Conservation (phyloP, 1,140 invertebrate species). For the Ceratitis capitata region DNA sequence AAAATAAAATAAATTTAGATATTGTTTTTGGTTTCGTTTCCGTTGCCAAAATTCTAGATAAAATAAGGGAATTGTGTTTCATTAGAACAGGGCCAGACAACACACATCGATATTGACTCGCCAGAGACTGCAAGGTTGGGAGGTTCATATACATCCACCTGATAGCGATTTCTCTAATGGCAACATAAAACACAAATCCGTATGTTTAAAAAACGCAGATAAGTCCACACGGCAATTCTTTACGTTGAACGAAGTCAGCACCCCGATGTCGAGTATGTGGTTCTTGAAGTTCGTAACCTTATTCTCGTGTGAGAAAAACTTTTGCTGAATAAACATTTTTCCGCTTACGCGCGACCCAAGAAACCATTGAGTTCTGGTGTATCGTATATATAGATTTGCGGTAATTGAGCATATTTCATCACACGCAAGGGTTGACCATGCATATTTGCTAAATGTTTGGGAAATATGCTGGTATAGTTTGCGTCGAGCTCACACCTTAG, state of each 20-base stretch:
- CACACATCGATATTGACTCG: too few relatives aligned
- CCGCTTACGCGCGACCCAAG: neutral
- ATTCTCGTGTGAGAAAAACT: neutral
- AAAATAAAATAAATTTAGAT: too few relatives aligned
- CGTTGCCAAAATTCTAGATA: too few relatives aligned
- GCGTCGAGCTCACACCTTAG: neutral
- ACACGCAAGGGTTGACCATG: neutral
- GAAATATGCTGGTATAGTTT: neutral
- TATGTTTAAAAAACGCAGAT: too few relatives aligned
- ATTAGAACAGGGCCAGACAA: too few relatives aligned
- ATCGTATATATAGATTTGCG: neutral
- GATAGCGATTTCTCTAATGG: neutral
- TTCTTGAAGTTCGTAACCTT: neutral
- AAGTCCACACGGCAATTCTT: too few relatives aligned
- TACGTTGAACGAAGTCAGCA: neutral
- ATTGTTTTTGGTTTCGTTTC: too few relatives aligned
- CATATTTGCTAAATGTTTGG: neutral
- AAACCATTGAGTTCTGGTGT: neutral
- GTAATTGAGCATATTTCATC: neutral
- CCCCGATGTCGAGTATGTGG: neutral
- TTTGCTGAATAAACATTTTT: neutral
- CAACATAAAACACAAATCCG: slow-evolving; percentile 18
- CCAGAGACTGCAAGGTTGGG: too few relatives aligned
- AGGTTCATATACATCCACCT: too few relatives aligned
- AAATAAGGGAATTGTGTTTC: too few relatives aligned